phyloP scores from a whole-genome alignment of 1,140 invertebrate species.

The Bombus superbus region DNA sequence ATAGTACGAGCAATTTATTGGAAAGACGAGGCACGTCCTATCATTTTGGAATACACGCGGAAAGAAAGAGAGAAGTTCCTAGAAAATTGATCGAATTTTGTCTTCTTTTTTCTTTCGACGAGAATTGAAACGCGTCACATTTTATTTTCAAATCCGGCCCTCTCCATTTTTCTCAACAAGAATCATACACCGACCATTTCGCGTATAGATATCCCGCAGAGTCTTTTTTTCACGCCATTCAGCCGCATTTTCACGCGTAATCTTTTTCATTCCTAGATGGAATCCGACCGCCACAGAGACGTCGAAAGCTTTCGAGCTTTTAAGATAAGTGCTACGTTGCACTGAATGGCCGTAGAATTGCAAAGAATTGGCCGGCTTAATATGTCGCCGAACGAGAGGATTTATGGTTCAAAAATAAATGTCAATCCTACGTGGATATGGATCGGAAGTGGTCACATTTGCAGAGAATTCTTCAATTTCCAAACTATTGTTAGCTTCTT shows the following conservation, averaged over 20 bases:
- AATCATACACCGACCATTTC: conserved; percentile 22
- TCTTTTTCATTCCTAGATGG: conserved; percentile 61
- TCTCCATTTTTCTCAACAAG: neutral
- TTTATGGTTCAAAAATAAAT: neutral
- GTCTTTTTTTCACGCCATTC: conserved; percentile 44
- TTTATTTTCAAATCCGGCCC: neutral
- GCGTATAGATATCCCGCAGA: conserved; percentile 14
- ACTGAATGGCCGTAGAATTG: conserved; percentile 38
- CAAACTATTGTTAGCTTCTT: neutral
- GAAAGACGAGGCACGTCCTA: too few relatives aligned
- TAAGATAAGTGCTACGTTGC: conserved; percentile 63
- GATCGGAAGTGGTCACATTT: neutral
- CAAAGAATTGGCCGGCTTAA: conserved; percentile 37
- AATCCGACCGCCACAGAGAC: conserved; percentile 46
- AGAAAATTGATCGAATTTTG: neutral
- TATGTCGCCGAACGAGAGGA: neutral
- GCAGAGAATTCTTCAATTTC: neutral
- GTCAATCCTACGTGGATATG: neutral
- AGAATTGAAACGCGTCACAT: neutral
- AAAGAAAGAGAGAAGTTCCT: too few relatives aligned
- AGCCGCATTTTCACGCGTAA: conserved; percentile 50
- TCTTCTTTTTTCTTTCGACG: neutral
- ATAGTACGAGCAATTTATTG: too few relatives aligned
- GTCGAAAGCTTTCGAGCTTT: conserved; percentile 61
- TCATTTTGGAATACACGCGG: too few relatives aligned